phyloP scores from a whole-genome alignment of 2,888 invertebrate species.

The Xylota sylvarum region DNA sequence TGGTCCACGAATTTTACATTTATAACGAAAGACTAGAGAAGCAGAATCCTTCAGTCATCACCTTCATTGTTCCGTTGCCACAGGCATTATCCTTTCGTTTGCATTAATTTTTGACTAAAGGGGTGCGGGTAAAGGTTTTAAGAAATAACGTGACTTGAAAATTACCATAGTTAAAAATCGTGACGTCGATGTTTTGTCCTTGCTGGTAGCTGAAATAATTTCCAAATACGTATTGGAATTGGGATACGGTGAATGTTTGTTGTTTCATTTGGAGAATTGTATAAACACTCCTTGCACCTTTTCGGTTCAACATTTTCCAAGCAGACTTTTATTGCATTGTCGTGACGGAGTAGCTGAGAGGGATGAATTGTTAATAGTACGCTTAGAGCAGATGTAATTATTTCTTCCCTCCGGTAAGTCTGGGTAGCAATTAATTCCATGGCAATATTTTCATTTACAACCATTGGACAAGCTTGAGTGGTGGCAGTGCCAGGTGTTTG shows the following conservation, averaged over 20 bases:
- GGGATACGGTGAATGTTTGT: neutral
- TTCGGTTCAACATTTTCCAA: slow-evolving; percentile 12
- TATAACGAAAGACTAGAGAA: slow-evolving; percentile 10
- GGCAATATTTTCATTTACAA: slow-evolving; percentile 70
- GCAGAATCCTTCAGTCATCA: slow-evolving; percentile 25
- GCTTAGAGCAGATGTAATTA: slow-evolving; percentile 67
- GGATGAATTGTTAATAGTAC: slow-evolving; percentile 28
- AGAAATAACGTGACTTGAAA: slow-evolving; percentile 63
- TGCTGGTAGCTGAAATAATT: slow-evolving; percentile 11
- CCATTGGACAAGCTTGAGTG: slow-evolving; percentile 67
- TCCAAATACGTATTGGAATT: slow-evolving; percentile 27
- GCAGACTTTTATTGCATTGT: slow-evolving; percentile 54
- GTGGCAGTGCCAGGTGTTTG: slow-evolving; percentile 35
- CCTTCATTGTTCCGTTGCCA: slow-evolving; percentile 21
- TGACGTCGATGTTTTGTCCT: slow-evolving; percentile 15
- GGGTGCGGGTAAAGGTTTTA: slow-evolving; percentile 2
- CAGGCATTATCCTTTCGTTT: slow-evolving; percentile 53
- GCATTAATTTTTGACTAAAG: slow-evolving; percentile 20
- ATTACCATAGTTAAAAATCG: slow-evolving; percentile 41
- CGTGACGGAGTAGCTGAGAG: neutral
- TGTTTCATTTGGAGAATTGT: neutral
- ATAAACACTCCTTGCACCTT: slow-evolving; percentile 18
- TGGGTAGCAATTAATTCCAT: slow-evolving; percentile 67
- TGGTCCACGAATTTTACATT: slow-evolving; percentile 44
- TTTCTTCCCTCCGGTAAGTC: slow-evolving; percentile 61